Evolutionary conservation across 35 echinoderm and acorn worm species (phyloP).

Genomic region (Eucidaris tribuloides): DNA sequence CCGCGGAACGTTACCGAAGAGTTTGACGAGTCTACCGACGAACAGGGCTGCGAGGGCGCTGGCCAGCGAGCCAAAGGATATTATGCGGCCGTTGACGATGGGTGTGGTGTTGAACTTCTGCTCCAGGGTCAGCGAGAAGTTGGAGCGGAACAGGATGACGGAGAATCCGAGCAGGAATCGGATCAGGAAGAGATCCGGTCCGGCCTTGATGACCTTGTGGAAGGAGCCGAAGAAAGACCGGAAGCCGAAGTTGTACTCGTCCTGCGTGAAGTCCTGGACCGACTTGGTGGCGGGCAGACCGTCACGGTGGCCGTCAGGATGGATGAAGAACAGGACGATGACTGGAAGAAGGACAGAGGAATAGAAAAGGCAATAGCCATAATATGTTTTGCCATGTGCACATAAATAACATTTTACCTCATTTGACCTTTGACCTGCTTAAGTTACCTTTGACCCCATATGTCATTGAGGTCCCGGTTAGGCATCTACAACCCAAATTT

Average conservation of each 20-base stretch:
- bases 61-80: constrained; percentile 62
- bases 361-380: background rate
- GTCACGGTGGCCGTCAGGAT: background rate
- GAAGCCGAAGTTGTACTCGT: constrained; percentile 48
- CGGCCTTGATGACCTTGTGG: constrained; percentile 36
- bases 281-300: constrained; percentile 39
- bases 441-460: no score
- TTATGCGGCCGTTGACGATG: constrained; percentile 66
- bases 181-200: constrained; percentile 71
- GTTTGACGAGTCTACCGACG: constrained; percentile 43
- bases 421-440: no score
- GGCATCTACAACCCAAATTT: no score
- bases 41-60: constrained; percentile 42
- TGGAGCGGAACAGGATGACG: constrained; percentile 73
- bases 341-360: constrained; percentile 28
- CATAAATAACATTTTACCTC: no score
- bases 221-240: constrained; percentile 55
- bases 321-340: constrained; percentile 43
- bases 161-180: constrained; percentile 70
- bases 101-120: constrained; percentile 67
- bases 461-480: no score
- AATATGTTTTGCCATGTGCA: no score
- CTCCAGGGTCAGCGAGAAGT: constrained; percentile 78
- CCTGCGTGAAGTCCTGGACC: constrained; percentile 48
- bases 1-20: constrained; percentile 38